These are phyloP conservation scores for Omphaloscelis lunosa DNA, from an alignment of 2,888 invertebrate genomes.

Conservation along the genomic window DNA sequence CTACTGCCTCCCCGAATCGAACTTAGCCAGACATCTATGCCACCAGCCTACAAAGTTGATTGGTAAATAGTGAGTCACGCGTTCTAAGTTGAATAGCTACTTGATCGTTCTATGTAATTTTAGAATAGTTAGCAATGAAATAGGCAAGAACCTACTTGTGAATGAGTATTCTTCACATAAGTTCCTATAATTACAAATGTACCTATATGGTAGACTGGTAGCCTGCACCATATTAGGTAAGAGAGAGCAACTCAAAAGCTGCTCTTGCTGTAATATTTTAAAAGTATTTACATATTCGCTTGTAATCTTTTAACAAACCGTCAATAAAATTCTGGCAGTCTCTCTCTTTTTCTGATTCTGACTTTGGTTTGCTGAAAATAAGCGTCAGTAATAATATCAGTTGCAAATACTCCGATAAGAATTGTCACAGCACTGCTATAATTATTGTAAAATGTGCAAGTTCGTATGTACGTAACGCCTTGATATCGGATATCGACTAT, in stretches of 20 bases:
- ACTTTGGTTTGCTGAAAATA: not conserved
- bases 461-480: not conserved
- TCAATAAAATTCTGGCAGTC: not conserved
- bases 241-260: not conserved
- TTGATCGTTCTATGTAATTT: not conserved
- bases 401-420: conserved; percentile 19
- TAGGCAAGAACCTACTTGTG: not conserved
- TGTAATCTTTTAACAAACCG: not conserved
- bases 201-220: too few species aligned
- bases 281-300: conserved; percentile 1
- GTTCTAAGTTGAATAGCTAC: conserved; percentile 20
- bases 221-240: not conserved
- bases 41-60: conserved; percentile 17
- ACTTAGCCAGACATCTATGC: not conserved
- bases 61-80: conserved; percentile 26
- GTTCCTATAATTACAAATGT: not conserved
- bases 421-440: conserved; percentile 1
- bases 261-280: not conserved
- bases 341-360: not conserved
- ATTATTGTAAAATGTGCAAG: conserved; percentile 9
- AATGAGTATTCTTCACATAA: conserved; percentile 1
- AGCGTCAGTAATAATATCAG: not conserved
- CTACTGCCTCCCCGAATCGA: not conserved
- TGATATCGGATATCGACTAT: conserved; percentile 23
- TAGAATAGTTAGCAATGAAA: not conserved